Evolutionary conservation across 2,797 vertebrate genomes (phyloP), one percentile per base, ranked within the genome.

Genomic region (Alcedo atthis): DNA sequence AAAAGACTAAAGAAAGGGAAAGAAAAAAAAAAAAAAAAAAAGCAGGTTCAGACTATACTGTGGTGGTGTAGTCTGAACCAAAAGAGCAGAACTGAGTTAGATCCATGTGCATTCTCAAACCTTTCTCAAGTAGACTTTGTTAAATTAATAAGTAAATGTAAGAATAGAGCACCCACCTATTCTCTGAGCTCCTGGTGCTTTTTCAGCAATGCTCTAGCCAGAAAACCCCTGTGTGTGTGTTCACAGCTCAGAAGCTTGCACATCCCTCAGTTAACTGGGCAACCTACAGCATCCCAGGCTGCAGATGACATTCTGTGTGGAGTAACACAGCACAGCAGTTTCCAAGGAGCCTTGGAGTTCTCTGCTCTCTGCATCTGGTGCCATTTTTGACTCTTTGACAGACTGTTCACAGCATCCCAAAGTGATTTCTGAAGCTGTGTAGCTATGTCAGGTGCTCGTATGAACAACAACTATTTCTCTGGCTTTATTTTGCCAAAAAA

Each of bases 361-460:
- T 67, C 53, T 82, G 40, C 45, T 75, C n/a, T 67, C 61, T 82
- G 63, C 19, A 12, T 42, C 71, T 85, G 61, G 48, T 26, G 48
- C 48, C 25, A 49, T 49, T 49, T 26, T 26, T 49, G 24, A 49
- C 48, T 25, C 24, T 49, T 49, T 83, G 43, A 42, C 46, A 81
- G 77, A 19, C 58, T 79, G 69, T 62, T 91, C 82, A 78, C 66
- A 81, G 64, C 49, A 74, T 62, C 33, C 86, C 81, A 63, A 67
- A 87, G 63, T 42, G 78, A 71, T 85, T 95, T 92, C 85, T 48
- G 79, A 85, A 92, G 74, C 76, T 92, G 77, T n/a, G 10, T 68
- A 77, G 88, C 75, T 71, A 25, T 85, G 59, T 82, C 84, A 73
- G 79, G 84, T 75, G 69, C 17, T 88, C 35, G 20, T 43, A 70